Evolutionary conservation across 1,140 invertebrate species (phyloP), one percentile per base, ranked within the genome.

Genomic region (Caerostris extrusa): DNA sequence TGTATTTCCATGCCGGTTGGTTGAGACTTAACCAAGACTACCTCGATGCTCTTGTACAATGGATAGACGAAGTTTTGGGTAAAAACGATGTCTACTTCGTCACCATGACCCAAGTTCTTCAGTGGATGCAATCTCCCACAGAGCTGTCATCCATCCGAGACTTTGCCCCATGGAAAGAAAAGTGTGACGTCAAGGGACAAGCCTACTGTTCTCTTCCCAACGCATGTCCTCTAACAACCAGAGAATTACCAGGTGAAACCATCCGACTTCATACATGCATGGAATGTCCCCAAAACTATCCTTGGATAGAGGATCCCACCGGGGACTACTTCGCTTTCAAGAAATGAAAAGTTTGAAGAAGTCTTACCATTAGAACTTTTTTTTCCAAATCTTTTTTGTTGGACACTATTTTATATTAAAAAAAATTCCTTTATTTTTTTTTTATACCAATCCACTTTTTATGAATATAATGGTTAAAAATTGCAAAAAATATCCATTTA

Each of bases 61-160:
- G 98, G 98, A 98, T 99, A 95, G 98, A 99, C 95, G 98, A 99
- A 96, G 97, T 98, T 69, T 96, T 99, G 58, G 96, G 97, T 91
- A 98, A 97, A 92, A 98, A 98, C 93, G 98, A 99, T 95, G 98
- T 99, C 5, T 99, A 99, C 96, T 99, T 99, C 95, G 98, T 99
- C 1, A 99, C 98, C 19, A 99, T 99, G 98, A 99, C 98, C 2
- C 98, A 97, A 97, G 98, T 99, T 7, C 98, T 99, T 95, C 98
- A 99, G 96, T 99, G 98, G 98, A 99, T 99, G 98, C 98, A 99
- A 96, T 98, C 98, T 94, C 99, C 99, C 60, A 98, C 98, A 4
- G 98, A 99, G 96, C 95, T 99, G 69, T 97, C 98, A 12, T 97
- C 97, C 17, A 97, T 99, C 69, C 98, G 98, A 95, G 98, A 99